Evolutionary conservation across 2,888 invertebrate genomes (phyloP), one percentile per base, ranked within the genome.

Genomic region (Scaptomyza polygonia): DNA sequence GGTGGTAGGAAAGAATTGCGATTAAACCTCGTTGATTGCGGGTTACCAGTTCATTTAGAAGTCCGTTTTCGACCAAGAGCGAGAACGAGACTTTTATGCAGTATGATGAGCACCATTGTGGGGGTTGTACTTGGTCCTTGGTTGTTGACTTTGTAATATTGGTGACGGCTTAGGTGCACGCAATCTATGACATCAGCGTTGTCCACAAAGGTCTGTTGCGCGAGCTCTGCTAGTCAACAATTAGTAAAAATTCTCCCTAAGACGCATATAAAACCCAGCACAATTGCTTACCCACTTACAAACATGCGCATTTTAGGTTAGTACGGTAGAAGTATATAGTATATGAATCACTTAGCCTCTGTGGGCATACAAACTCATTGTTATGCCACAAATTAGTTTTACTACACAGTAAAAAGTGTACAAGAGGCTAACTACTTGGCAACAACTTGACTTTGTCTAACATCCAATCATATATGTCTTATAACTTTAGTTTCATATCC

Each of bases 171-270:
- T 68, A 29, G 62, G 44, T 77, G 80, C 90, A 89, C 89, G 90
- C 90, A 83, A 90, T 88, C 84, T 65, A 88, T 89, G 82, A 86
- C 90, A 82, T 89, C 89, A 89, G 73, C 77, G 67, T 25, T 55
- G 70, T 44, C 59, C 61, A 42, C 25, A 14, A 14, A 39, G 30
- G 36, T 49, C 43, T 54, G 47, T 36, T 54, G 64, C 62, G 70
- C 56, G 45, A 45, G 47, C 32, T 47, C 29, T 39, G 44, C 51
- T 7, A 2, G 27, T 32, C 47, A 16, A 34, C 69, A 70, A 66
- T 74, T 72, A 64, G 44, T 48, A 39, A 53, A 58, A 72, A 68
- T 72, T 48, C 55, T 39, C 30, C 40, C 55, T 34, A 18, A 53
- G 52, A 25, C 59, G 16, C 7, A 42, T 29, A 61, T 65, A 57